Evolutionary conservation across 2,888 invertebrate species (phyloP), one percentile per base, ranked within the genome.

Genomic region (Drosophila pseudotalamancana): DNA sequence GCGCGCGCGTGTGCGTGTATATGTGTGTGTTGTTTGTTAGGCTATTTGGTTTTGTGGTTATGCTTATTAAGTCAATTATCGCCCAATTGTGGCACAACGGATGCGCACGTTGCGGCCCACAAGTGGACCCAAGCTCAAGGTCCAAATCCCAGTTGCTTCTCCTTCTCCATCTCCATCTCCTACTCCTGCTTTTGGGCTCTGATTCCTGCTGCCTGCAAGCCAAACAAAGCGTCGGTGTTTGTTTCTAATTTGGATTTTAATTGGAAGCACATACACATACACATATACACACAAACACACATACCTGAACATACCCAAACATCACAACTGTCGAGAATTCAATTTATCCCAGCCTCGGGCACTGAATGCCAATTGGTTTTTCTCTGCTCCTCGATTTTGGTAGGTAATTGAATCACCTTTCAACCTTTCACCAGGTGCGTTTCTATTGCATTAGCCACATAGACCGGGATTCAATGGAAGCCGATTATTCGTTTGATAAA

Each of bases 1-100:
- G 14, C 32, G 55, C 42, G 46, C 14, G 65, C 45, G 60, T 19
- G 49, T 31, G 27, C 39, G 29, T 37, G 39, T 55, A 14, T 23
- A 14, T 40, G 14, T 40, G 25, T 42, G 25, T 37, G 54, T 35
- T 62, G 48, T 59, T 54, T 72, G 53, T 59, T 49, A n/a, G 63
- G 31, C 65, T 82, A 86, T 80, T 80, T 72, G 80, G 72, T 66
- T 83, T 86, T 83, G 87, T 79, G 80, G 87, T 86, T 83, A 83
- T 86, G 80, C 76, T 79, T 79, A 86, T 79, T 79, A 79, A 79
- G 80, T 79, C 79, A 79, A 79, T 82, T 79, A 86, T 79, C 86
- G 83, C 87, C 83, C 83, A 75, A 79, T 86, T 79, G 87, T 68
- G 79, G 50, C 61, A 53, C 51, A 46, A 43, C 48, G 19, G 42